A percentile compares a stretch with the other conserved stretches of the same genome.
Conservation (phyloP, 2,113 vertebrate species). For the Sardina pilchardus region DNA sequence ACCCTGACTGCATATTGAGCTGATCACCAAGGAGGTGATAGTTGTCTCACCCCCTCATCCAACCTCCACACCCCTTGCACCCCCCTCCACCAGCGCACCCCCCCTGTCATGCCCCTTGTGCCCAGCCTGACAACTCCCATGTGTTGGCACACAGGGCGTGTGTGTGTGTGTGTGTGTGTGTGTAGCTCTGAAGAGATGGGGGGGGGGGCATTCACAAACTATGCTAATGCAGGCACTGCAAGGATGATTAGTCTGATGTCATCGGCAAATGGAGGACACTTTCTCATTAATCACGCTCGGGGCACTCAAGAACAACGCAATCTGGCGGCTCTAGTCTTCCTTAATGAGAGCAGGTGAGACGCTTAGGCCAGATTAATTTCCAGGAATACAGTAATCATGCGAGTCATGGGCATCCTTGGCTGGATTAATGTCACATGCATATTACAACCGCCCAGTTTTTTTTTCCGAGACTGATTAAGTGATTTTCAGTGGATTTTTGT, state of each 20-base stretch:
- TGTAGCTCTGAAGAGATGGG: background rate
- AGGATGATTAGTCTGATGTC: conserved; percentile 15
- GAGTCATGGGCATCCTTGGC: background rate
- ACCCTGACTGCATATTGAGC: background rate
- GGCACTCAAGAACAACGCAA: conserved; percentile 14
- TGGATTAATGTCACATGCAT: conserved; percentile 18
- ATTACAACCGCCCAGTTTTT: background rate
- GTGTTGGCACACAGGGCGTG: background rate
- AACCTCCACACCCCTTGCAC: background rate
- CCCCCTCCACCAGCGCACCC: background rate
- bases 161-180: background rate
- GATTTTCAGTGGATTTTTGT: conserved; percentile 4
- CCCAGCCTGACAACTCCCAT: background rate
- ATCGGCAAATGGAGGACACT: background rate
- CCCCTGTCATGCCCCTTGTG: background rate
- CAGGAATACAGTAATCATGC: background rate
- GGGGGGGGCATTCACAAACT: background rate
- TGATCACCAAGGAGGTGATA: background rate
- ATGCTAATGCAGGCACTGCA: conserved; percentile 5
- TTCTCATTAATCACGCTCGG: background rate
- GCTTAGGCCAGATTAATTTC: background rate
- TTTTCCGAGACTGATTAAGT: background rate
- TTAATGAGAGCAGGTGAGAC: conserved; percentile 19
- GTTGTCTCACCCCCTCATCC: background rate
- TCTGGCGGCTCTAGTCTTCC: background rate